Evolutionary conservation across 1,140 invertebrate species (phyloP), one percentile per base, ranked within the genome.

Genomic region (Brachionus plicatilis): DNA sequence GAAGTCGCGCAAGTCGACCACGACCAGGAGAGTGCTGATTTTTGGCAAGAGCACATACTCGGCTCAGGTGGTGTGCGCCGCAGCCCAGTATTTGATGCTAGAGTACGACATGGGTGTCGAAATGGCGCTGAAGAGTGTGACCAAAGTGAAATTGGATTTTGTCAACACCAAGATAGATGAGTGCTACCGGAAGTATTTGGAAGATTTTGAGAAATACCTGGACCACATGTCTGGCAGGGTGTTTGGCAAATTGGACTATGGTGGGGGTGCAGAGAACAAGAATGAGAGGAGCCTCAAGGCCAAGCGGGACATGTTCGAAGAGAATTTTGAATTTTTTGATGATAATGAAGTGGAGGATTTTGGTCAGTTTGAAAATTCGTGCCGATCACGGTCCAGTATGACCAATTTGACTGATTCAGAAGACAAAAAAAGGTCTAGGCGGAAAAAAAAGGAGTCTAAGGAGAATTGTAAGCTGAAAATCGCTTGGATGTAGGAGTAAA

Each of bases 1-100:
- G 37, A 60, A 82, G 43, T 41, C 79, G 11, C 53, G 41, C 33
- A 82, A 82, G 20, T 82, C 79, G 6, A 4, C 50, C 7, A 33
- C 20, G 11, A 43, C 20, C 1, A 37, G 56, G 43, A 5, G 60
- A 24, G 53, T 82, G 24, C 17, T 82, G 8, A 65, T 82, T 45
- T 82, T 82, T 82, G 79, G 50, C 29, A 82, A 82, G 50, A 27
- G 50, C 11, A 41, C 33, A 11, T 60, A 8, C 7, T 60, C 29
- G 9, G 14, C 53, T 82, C 50, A 68, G 33, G 60, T 68, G 29
- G 17, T 82, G 20, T 43, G 33, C 20, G 79, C 79, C 9, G 53
- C 33, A 12, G 53, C 60, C n/a, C 79, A 82, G 29, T 82, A 82
- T 68, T 68, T 82, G 37, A 82, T 82, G 79, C 27, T 82, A 14